phyloP scores from a whole-genome alignment of 1,140 invertebrate species.

The Drosophila serrata region DNA sequence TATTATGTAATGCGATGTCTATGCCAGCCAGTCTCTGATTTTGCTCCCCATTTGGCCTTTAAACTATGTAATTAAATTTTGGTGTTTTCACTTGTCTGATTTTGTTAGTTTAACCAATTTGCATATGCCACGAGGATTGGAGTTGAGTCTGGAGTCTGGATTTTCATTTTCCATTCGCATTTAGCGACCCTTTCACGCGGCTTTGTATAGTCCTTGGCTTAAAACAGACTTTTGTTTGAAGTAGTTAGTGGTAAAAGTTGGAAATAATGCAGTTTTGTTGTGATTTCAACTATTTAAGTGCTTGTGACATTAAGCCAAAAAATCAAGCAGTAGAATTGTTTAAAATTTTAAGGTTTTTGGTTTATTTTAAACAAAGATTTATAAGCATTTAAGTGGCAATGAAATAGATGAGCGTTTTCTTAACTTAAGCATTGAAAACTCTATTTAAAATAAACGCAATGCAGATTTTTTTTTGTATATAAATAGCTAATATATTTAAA shows the following conservation, averaged over 20 bases:
- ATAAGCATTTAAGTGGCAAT: too few species aligned
- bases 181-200: slow-evolving; percentile 23
- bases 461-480: too few species aligned
- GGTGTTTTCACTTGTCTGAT: slow-evolving; percentile 30
- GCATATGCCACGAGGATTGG: slow-evolving; percentile 16
- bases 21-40: not conserved
- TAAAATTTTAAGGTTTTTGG: not conserved
- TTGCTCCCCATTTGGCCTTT: not conserved
- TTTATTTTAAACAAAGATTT: not conserved
- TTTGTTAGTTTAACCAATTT: slow-evolving; percentile 58
- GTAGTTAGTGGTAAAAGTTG: slow-evolving; percentile 7
- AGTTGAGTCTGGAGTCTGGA: not conserved
- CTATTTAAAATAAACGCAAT: too few species aligned
- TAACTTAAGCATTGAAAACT: too few species aligned
- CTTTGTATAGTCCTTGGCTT: slow-evolving; percentile 5
- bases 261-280: not conserved
- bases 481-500: too few species aligned
- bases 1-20: slow-evolving; percentile 66
- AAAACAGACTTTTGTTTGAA: not conserved
- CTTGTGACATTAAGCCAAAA: not conserved
- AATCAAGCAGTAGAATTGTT: not conserved
- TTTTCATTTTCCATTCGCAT: slow-evolving; percentile 7
- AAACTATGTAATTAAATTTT: slow-evolving; percentile 68
- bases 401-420: too few species aligned
- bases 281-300: not conserved